A percentile compares a stretch with the other conserved stretches of the same genome.
Evolutionary conservation across 1,140 invertebrate genomes (phyloP).

Genomic region (Drosophila ogumai): DNA sequence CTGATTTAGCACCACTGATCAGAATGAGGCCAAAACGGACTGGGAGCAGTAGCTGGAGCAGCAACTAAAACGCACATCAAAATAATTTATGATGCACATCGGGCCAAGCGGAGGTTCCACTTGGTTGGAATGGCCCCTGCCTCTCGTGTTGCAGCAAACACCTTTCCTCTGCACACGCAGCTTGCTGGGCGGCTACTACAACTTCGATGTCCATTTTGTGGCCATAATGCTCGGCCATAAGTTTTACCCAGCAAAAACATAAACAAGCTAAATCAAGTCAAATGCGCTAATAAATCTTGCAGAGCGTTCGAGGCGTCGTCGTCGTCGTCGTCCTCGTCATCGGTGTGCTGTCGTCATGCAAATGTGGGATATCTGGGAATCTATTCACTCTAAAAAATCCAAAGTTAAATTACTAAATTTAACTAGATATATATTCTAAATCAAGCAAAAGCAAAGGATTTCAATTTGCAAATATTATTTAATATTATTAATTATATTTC

Average conservation of each 20-base stretch:
- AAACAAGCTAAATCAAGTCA: slow-evolving; percentile 84
- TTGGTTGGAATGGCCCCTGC: slow-evolving; percentile 30
- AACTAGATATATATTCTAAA: no score
- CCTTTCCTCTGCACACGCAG: slow-evolving; percentile 40
- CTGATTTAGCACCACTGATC: slow-evolving; percentile 9
- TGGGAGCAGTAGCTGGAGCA: slow-evolving; percentile 7
- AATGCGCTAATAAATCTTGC: slow-evolving; percentile 79
- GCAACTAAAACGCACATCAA: slow-evolving; percentile 74
- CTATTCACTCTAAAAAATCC: slow-evolving; percentile 10
- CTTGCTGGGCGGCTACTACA: slow-evolving; percentile 31
- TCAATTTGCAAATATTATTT: neutral
- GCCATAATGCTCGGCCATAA: slow-evolving; percentile 78
- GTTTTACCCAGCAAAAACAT: slow-evolving; percentile 77
- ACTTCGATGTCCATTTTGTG: slow-evolving; percentile 70
- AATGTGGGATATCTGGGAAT: slow-evolving; percentile 52
- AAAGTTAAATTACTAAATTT: neutral
- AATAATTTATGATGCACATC: slow-evolving; percentile 82
- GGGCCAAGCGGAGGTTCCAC: slow-evolving; percentile 42
- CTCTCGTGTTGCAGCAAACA: slow-evolving; percentile 42
- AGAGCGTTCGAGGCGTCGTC: slow-evolving; percentile 37
- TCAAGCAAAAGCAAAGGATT: no score
- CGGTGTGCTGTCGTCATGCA: slow-evolving; percentile 57
- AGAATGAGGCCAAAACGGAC: slow-evolving; percentile 2
- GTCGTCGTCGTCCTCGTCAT: slow-evolving; percentile 52
- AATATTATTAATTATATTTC: neutral